Base-by-base conservation (phyloP, 2,888 invertebrate species). In the Drosophila borborema region DNA sequence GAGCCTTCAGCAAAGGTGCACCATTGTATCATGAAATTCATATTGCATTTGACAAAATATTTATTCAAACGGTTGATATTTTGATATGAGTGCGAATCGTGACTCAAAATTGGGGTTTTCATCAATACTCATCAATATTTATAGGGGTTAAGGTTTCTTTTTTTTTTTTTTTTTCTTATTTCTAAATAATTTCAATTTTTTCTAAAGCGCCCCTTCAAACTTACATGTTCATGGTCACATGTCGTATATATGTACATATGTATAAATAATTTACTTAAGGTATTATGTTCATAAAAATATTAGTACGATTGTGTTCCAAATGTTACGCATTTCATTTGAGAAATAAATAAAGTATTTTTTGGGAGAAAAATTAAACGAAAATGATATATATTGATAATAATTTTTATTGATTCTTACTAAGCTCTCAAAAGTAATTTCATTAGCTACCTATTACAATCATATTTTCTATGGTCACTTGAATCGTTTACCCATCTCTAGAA, bases 31-130 rank as follows among this genome's bases (percentile, higher is more conserved):
- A 34, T 16, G 10, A 38, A 56, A 31, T 18, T 38, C 16, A 12
- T n/a, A 23, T 28, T 46, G 54, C 12, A 31, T 20, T 58, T 28
- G 14, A 5, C 12, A 28, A 40, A 45, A 10, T 72, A 58, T 56
- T 59, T 59, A n/a, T 36, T 28, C 14, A 64, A 23, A 34, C 16
- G 8, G 31, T 41, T 3, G 10, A 23, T 8, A 28, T 45, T 51
- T 59, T 5, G 60, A 43, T 20, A 41, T 59, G 59, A 12, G 34
- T 23, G 9, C 40, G 2, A 23, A 12, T 43, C 41, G 20, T 48
- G 40, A 20, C 23, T 55, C 43, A 53, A 31, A 34, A 2, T 34
- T 51, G 18, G 34, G 18, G 34, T 10, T 14, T 49, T 18, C 10
- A 34, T 36, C 20, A 20, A 20, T 7, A 18, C 34, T 41, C 7